Evolutionary conservation across 2,113 vertebrate genomes (phyloP), one percentile per base, ranked within the genome.

Genomic region (Silurus glanis): DNA sequence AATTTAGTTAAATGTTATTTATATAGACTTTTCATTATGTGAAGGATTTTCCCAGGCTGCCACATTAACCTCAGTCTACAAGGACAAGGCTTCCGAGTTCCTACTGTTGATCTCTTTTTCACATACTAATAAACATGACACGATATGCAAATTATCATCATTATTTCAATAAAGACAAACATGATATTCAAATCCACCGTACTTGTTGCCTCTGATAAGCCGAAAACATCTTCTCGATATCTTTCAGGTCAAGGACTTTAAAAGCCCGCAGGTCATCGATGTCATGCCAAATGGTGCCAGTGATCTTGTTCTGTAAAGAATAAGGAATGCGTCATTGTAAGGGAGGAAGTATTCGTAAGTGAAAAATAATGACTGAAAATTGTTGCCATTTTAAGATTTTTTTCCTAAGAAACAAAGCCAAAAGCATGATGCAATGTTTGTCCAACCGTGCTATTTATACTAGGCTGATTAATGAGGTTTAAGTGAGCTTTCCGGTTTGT

Each of bases 181-280:
- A 9, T 6, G 13, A 16, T 58, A 51, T 82, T 82, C 61, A 81
- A 64, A 58, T 37, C 76, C 80, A 89, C 16, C 92, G 83, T 91
- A 95, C 95, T 93, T 95, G 95, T 75, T 93, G 98, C 92, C 97
- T 96, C 92, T 99, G 98, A 93, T 99, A 99, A 0, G 98, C 98
- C 0, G 98, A 99, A 90, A 99, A 99, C 97, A 98, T 99, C 93
- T 97, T 98, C 92, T 99, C 98, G 87, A 99, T 98, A 91, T 99
- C 98, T 89, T 97, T 96, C 83, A 99, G 94, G 91, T 99, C 98
- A 59, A 99, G 92, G 45, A 97, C 94, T 91, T 96, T 97, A 93
- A 98, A 99, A 37, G 97, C 96, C 90, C 93, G 94, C 88, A 96
- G 93, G 93, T 99, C 98, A 89, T 99, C 98, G 5, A 99, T 97